phyloP scores from a whole-genome alignment of 2,113 vertebrate genomes.

The Ophiodon elongatus region DNA sequence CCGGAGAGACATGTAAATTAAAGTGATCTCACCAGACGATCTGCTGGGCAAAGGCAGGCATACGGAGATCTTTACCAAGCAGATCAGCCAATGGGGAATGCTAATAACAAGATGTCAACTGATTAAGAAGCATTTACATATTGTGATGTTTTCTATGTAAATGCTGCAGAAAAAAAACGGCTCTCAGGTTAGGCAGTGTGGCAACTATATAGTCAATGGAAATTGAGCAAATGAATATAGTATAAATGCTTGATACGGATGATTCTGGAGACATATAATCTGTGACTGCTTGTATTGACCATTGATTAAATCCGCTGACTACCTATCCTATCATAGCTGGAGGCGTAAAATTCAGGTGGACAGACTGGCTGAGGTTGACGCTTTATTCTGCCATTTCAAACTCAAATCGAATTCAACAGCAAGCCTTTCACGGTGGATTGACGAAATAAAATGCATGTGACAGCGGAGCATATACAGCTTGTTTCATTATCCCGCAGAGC shows the following conservation, averaged over 20 bases:
- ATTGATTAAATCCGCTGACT: slow-evolving; percentile 12
- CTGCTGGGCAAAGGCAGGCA: slow-evolving; percentile 50
- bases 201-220: slow-evolving; percentile 4
- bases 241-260: not conserved
- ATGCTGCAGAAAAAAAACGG: slow-evolving; percentile 11
- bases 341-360: slow-evolving; percentile 3
- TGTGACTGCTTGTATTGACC: not conserved
- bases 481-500: slow-evolving; percentile 44
- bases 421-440: slow-evolving; percentile 11
- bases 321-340: not conserved
- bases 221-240: slow-evolving; percentile 10
- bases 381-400: slow-evolving; percentile 18
- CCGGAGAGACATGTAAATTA: slow-evolving; percentile 68
- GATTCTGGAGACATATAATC: not conserved
- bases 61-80: slow-evolving; percentile 64
- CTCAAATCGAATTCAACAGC: slow-evolving; percentile 23
- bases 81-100: slow-evolving; percentile 52
- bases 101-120: slow-evolving; percentile 55
- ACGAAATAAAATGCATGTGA: slow-evolving; percentile 42
- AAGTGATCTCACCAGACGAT: slow-evolving; percentile 58
- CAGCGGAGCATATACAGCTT: slow-evolving; percentile 23
- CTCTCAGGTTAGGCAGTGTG: not conserved
- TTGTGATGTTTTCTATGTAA: slow-evolving; percentile 11
- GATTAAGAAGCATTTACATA: slow-evolving; percentile 41
- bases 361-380: slow-evolving; percentile 8